A percentile compares a stretch with the other conserved stretches of the same genome.
These are phyloP conservation scores for Heterodera filipjevi DNA, from an alignment of 2,888 invertebrate genomes.

Conservation along the genomic window DNA sequence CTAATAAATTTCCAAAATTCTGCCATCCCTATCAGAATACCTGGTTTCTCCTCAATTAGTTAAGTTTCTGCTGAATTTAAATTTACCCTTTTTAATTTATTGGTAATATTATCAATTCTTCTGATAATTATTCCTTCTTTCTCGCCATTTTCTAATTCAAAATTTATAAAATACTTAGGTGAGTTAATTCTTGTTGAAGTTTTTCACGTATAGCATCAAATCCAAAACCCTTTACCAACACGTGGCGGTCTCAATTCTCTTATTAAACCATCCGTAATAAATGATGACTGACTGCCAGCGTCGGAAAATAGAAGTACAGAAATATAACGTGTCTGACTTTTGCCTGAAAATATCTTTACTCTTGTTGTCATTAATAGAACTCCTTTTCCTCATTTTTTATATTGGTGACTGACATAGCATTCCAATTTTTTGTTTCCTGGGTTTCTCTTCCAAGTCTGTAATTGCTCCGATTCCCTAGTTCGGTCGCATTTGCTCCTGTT, in stretches of 20 bases:
- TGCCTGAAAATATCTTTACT: background rate
- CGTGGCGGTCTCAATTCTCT: background rate
- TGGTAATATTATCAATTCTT: background rate
- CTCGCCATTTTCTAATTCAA: background rate
- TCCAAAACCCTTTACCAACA: background rate
- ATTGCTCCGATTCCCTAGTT: background rate
- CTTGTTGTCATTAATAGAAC: background rate
- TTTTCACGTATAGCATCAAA: background rate
- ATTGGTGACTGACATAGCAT: background rate
- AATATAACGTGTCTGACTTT: background rate
- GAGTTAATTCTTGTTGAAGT: background rate
- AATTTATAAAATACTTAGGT: background rate
- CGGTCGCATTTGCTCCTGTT: background rate
- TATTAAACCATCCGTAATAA: constrained; percentile 3
- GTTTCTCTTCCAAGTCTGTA: background rate
- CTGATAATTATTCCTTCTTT: background rate
- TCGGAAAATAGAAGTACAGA: background rate
- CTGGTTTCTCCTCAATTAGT: background rate
- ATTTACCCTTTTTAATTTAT: background rate
- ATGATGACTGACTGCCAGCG: background rate
- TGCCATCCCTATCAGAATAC: background rate
- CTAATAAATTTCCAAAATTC: constrained; percentile 1
- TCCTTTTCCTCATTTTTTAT: background rate
- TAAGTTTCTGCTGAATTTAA: background rate
- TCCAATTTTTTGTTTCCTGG: background rate